Evolutionary conservation across 2,113 vertebrate genomes (phyloP).

Genomic region (Boulengeromyrus knoepffleri): DNA sequence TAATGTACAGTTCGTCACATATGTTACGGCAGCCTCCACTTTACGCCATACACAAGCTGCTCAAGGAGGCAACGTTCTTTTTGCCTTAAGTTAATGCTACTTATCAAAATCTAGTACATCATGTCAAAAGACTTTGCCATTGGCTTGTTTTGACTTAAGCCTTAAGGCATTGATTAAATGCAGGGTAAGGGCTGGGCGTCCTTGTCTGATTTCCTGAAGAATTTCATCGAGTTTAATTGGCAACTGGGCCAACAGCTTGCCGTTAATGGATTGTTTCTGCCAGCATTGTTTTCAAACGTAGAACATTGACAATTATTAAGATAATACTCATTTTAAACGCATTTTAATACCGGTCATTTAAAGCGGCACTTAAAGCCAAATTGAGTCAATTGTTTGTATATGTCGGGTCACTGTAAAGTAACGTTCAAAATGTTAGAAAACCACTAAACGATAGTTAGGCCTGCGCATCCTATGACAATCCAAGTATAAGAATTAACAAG

Average conservation of each 20-base stretch:
- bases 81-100: neutral
- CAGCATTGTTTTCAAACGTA: conserved; percentile 7
- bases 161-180: neutral
- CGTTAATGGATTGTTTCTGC: conserved; percentile 14
- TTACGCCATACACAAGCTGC: neutral
- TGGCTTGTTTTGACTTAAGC: neutral
- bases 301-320: neutral
- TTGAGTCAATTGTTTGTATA: neutral
- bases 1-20: neutral
- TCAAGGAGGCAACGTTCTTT: neutral
- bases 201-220: neutral
- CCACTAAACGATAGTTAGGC: neutral
- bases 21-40: neutral
- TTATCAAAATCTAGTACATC: neutral
- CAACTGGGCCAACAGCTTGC: conserved; percentile 14
- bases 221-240: conserved; percentile 21
- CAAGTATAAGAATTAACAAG: neutral
- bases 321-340: neutral
- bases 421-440: neutral
- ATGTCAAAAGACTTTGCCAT: neutral
- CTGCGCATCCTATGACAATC: neutral
- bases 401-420: conserved; percentile 2
- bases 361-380: neutral
- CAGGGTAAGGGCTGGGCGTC: neutral
- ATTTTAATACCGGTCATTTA: neutral